Conservation (phyloP, 2,888 invertebrate species). For the Dasypogon diadema region DNA sequence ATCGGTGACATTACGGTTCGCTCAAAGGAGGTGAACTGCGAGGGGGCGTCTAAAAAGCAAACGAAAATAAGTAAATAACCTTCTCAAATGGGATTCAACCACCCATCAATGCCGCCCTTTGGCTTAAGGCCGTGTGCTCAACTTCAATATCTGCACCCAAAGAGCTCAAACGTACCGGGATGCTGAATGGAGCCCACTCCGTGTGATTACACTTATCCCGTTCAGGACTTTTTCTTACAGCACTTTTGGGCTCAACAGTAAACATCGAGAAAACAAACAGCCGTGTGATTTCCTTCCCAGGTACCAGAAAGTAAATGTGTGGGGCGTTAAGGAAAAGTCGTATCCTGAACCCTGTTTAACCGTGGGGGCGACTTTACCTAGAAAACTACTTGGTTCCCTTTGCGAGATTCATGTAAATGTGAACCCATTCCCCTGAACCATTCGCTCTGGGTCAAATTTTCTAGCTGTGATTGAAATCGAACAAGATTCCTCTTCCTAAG, state of each 20-base stretch:
- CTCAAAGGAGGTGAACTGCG: background rate
- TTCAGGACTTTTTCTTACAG: background rate
- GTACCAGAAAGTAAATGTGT: conserved; percentile 18
- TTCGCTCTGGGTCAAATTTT: conserved; percentile 27
- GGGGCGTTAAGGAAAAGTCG: background rate
- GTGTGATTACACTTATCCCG: background rate
- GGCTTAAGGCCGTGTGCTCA: conserved; percentile 5
- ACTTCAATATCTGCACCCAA: background rate
- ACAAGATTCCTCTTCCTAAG: background rate
- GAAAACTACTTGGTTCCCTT: background rate
- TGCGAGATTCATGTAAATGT: conserved; percentile 30
- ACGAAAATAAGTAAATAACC: conserved; percentile 25
- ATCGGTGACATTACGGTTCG: background rate
- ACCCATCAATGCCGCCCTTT: background rate
- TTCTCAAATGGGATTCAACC: conserved; percentile 1
- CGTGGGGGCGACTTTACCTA: background rate
- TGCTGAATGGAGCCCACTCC: background rate
- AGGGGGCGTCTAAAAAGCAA: background rate
- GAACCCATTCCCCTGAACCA: conserved; percentile 4
- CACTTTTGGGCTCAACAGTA: background rate
- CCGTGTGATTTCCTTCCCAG: conserved; percentile 12
- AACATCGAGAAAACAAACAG: conserved; percentile 8
- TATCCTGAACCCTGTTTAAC: background rate
- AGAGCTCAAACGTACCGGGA: background rate
- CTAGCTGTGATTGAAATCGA: conserved; percentile 35